Evolutionary conservation across 2,888 invertebrate genomes (phyloP).

Genomic region (Drosophila diplacantha): DNA sequence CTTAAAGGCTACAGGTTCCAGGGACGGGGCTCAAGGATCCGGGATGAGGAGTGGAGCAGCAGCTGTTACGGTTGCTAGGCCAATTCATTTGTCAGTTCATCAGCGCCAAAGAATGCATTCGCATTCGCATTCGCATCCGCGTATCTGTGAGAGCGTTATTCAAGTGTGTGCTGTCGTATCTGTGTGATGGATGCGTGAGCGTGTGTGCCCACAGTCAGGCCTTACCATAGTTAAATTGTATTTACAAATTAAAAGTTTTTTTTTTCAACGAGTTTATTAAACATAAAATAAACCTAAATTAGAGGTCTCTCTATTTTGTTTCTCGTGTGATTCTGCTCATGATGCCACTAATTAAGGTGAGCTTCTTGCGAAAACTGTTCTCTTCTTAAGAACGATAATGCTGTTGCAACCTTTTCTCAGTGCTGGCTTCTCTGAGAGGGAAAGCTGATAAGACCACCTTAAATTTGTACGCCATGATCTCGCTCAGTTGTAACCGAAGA

Average conservation of each 20-base stretch:
- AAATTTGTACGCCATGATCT: too few species aligned
- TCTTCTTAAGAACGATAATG: background rate
- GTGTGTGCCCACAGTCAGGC: conserved; percentile 2
- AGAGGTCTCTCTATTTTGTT: too few species aligned
- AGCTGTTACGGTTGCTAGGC: conserved; percentile 25
- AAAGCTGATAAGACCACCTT: background rate
- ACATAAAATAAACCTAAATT: too few species aligned
- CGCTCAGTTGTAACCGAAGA: too few species aligned
- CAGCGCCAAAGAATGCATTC: conserved; percentile 36
- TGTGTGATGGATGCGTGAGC: conserved; percentile 9
- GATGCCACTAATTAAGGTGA: too few species aligned
- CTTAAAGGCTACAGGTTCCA: conserved; percentile 5
- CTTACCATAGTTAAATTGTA: too few species aligned
- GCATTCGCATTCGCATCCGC: background rate
- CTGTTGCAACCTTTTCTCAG: too few species aligned
- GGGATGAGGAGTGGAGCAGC: background rate
- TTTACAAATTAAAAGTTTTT: too few species aligned
- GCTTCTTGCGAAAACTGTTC: background rate
- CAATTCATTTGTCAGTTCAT: conserved; percentile 41
- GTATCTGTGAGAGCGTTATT: conserved; percentile 17
- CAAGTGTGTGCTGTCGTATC: conserved; percentile 4
- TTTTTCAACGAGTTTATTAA: too few species aligned
- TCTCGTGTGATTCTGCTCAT: too few species aligned
- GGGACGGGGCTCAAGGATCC: background rate
- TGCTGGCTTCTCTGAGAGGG: background rate